Percentiles rank a stretch among this genome's conserved stretches.
These are phyloP conservation scores for Zosterops japonicus DNA, from an alignment of 2,113 vertebrate species.

Conservation along the genomic window DNA sequence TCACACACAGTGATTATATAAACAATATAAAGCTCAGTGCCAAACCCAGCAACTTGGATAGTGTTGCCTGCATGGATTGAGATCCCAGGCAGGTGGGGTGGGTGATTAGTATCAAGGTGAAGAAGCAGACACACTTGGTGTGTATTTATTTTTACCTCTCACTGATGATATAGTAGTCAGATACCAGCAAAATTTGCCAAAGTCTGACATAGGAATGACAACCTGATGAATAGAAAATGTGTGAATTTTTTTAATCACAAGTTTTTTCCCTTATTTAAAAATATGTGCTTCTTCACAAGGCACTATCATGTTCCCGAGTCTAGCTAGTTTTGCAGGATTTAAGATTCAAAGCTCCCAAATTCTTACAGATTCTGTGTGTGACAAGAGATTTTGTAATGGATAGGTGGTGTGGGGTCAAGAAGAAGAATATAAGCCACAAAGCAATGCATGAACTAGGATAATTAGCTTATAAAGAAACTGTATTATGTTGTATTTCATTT, in stretches of 20 bases:
- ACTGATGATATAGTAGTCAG: not conserved
- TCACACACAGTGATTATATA: not conserved
- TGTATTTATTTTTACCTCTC: constrained; percentile 16
- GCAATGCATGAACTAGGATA: not conserved
- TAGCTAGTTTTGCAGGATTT: constrained; percentile 1
- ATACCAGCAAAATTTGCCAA: not conserved
- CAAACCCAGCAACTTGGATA: not conserved
- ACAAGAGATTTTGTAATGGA: not conserved
- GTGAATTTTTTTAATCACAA: not conserved
- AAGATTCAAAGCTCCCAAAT: not conserved
- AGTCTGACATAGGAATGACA: constrained; percentile 9
- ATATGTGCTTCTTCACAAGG: not conserved
- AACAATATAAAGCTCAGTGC: not conserved
- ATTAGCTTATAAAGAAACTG: not conserved
- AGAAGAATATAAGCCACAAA: not conserved
- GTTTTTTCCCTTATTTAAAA: constrained; percentile 2
- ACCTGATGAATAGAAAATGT: constrained; percentile 14
- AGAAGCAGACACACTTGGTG: not conserved
- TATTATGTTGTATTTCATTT: not conserved
- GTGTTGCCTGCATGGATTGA: not conserved
- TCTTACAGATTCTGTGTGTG: not conserved
- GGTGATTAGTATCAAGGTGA: not conserved
- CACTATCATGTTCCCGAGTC: not conserved
- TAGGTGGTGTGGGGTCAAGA: not conserved
- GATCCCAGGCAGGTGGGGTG: not conserved